Base-by-base conservation (phyloP, 2,797 vertebrate species). In the Limnodromus scolopaceus region DNA sequence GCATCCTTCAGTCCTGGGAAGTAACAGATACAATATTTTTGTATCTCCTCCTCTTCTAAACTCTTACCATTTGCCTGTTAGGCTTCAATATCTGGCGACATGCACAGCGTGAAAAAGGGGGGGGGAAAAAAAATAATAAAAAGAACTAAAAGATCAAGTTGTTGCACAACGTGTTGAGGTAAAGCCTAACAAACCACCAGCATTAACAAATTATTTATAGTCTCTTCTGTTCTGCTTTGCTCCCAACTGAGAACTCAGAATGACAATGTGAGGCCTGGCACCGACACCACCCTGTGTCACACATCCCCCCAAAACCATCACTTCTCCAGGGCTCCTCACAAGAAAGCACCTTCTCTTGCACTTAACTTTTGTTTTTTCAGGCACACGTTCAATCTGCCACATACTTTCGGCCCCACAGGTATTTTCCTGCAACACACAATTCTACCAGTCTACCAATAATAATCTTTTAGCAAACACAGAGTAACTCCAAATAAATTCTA, bases 41-140 rank as follows among this genome's bases (percentile, higher is more conserved):
- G 87, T 94, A 96, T 96, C 95, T 93, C 69, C 77, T 94, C 84
- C 94, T 97, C 61, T 89, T 94, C 95, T 96, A 92, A 97, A 97
- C 98, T 98, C 98, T 99, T 99, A 99, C 98, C 99, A 99, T 99
- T 98, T 99, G 99, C 97, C 99, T 99, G 98, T 99, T 99, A 99
- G 98, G 98, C 98, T 98, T 99, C 98, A 99, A 98, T 98, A 99
- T 98, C 98, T 99, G 99, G 98, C 93, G 98, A 98, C 99, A 99
- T 98, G 98, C 99, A 99, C 95, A 98, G 98, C 98, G 51, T 98
- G 98, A 98, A 98, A 98, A 96, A 95, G 94, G 95, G 92, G 91
- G 94, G 75, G 94, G 91, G 94, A 71, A 94, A 46, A 45, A 96
- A 95, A 84, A 25, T 38, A 60, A 57, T 53, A 24, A 38, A 95